Percentiles rank a stretch among this genome's conserved stretches.
These are phyloP conservation scores for Atractosteus spatula DNA, from an alignment of 2,113 vertebrate genomes.

Conservation along the genomic window DNA sequence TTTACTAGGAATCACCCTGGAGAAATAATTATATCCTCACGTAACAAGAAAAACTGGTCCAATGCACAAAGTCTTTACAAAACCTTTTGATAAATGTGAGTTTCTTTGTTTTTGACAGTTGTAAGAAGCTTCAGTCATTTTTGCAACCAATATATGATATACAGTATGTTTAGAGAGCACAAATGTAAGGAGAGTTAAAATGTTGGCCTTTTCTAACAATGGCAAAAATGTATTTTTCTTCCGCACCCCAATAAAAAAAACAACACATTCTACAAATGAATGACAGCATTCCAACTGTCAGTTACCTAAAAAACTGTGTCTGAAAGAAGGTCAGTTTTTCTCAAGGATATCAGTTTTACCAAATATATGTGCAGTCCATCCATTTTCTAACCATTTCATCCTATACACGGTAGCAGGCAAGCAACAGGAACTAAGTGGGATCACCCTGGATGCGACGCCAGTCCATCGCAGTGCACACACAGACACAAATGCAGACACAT, in stretches of 20 bases:
- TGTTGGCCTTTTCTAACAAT: slow-evolving; percentile 11
- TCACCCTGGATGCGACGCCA: too few species aligned
- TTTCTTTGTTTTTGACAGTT: slow-evolving; percentile 51
- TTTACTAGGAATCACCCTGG: background rate
- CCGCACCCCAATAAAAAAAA: slow-evolving; percentile 14
- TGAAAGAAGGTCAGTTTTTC: background rate
- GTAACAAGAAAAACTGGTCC: background rate
- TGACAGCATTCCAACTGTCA: slow-evolving; percentile 20
- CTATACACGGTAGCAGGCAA: too few species aligned
- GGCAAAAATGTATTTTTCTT: slow-evolving; percentile 12
- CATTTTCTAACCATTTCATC: too few species aligned
- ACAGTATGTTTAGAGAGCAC: slow-evolving; percentile 7
- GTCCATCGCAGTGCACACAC: too few species aligned
- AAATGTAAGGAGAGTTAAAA: slow-evolving; percentile 10
- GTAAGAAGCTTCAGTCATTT: slow-evolving; percentile 52
- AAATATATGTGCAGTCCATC: too few species aligned
- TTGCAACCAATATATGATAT: slow-evolving; percentile 21
- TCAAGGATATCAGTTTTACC: too few species aligned
- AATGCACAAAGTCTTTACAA: slow-evolving; percentile 19
- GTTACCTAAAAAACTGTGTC: slow-evolving; percentile 5
- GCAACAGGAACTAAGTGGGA: background rate
- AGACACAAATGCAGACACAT: too few species aligned
- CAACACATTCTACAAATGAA: slow-evolving; percentile 15
- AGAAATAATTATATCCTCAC: background rate
- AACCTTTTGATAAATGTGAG: slow-evolving; percentile 61